Evolutionary conservation across 2,113 vertebrate genomes (phyloP), one percentile per base, ranked within the genome.

Genomic region (Coreoperca whiteheadi): DNA sequence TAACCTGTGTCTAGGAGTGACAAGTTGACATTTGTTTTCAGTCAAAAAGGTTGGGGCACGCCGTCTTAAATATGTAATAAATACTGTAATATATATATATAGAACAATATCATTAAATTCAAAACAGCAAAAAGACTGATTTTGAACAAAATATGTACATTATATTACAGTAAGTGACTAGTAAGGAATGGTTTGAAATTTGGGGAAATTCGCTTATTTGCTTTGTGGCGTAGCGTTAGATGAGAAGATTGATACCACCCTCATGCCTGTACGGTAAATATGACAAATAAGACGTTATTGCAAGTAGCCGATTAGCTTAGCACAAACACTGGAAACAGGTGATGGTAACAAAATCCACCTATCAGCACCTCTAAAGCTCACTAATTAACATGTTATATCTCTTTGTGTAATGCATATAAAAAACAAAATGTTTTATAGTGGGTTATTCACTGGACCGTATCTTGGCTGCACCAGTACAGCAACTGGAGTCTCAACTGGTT

Each of bases 401-500:
- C 7, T 43, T 43, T 43, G 43, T 43, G 14, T 43, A 43, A 15
- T 43, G 3, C 41, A 43, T 43, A 14, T 43, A 8, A 39, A 39
- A 39, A 39, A 11, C 12, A 43, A 43, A 14, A 43, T 43, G 41
- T 43, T 43, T 43, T 43, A 43, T 15, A 43, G 43, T 2, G 14
- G 12, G 12, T 43, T 43, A 43, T 43, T 12, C 15, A 12, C 43
- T 43, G 14, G 48, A 50, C 48, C 20, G 20, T 50, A 20, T 50
- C 16, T 50, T 20, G 18, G 48, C 48, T 20, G 54, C 53, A 68
- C 54, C 54, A 41, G 34, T 74, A 74, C 54, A 41, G 34, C 68
- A 74, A 54, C 41, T 76, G 43, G 21, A 43, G 9, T 64, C 48
- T 46, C 30, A 23, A 46, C 34, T 48, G 20, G 81, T 70, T 63